Evolutionary conservation across 1,140 invertebrate species (phyloP).

Genomic region (Choristoneura fumiferana): DNA sequence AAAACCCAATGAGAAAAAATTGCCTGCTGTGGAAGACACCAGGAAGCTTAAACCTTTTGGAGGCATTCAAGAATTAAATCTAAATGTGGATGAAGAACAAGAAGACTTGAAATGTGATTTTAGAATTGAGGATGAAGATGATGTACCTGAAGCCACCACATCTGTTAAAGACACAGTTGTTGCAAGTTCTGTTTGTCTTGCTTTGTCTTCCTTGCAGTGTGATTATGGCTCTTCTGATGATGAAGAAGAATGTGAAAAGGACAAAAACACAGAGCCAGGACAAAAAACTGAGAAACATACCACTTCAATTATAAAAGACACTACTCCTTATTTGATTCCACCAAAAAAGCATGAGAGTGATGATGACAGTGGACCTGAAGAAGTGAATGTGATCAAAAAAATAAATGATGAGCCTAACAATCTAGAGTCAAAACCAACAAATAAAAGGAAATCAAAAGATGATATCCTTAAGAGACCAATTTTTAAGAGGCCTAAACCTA

Average conservation of each 20-base stretch:
- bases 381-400: conserved; percentile 58
- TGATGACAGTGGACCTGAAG: conserved; percentile 72
- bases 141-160: conserved; percentile 17
- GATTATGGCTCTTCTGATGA: conserved; percentile 78
- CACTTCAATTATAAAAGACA: background rate
- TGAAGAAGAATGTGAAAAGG: conserved; percentile 52
- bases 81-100: conserved; percentile 35
- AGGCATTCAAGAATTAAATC: conserved; percentile 49
- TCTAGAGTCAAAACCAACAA: conserved; percentile 21
- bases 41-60: conserved; percentile 53
- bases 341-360: conserved; percentile 39
- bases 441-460: conserved; percentile 29
- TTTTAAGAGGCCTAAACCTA: conserved; percentile 40
- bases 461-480: conserved; percentile 27
- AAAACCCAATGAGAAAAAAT: conserved; percentile 34
- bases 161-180: background rate
- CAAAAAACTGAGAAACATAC: conserved; percentile 27
- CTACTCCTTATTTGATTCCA: conserved; percentile 13
- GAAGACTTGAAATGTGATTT: conserved; percentile 24
- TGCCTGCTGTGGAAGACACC: conserved; percentile 29
- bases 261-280: conserved; percentile 18
- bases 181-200: conserved; percentile 64
- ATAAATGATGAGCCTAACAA: conserved; percentile 21
- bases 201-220: conserved; percentile 75
- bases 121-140: conserved; percentile 59